These are phyloP conservation scores for Epinephelus coioides DNA, from an alignment of 2,797 vertebrate genomes.

Conservation along the genomic window DNA sequence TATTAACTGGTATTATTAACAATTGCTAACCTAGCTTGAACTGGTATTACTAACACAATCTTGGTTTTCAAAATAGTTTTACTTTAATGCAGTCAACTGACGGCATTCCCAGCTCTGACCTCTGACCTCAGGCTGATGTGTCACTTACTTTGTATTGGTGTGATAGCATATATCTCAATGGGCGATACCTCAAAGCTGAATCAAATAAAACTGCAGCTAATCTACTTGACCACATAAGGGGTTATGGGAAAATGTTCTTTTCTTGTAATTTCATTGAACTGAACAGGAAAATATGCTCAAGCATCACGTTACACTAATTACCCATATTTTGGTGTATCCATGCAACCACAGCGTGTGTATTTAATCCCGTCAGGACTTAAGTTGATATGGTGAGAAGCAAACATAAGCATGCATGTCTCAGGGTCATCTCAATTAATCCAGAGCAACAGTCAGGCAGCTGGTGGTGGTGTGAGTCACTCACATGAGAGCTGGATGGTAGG, in stretches of 20 bases:
- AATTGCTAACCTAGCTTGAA: no score
- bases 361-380: constrained; percentile 20
- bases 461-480: constrained; percentile 38
- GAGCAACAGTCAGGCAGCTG: constrained; percentile 58
- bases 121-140: no score
- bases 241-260: neutral
- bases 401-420: constrained; percentile 59
- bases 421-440: constrained; percentile 69
- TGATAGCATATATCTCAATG: no score
- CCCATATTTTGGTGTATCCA: neutral
- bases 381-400: constrained; percentile 53
- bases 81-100: no score
- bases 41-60: no score
- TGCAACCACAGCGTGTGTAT: neutral
- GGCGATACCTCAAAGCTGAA: neutral
- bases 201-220: neutral
- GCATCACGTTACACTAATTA: constrained; percentile 11
- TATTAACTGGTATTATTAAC: no score
- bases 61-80: no score
- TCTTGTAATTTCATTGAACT: constrained; percentile 2
- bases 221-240: neutral
- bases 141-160: no score
- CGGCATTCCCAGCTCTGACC: no score
- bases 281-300: constrained; percentile 11
- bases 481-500: constrained; percentile 35